Percentiles rank a stretch among this genome's conserved stretches.
These are phyloP conservation scores for Adelognathus sp. DNA, from an alignment of 2,888 invertebrate genomes.

Conservation along the genomic window DNA sequence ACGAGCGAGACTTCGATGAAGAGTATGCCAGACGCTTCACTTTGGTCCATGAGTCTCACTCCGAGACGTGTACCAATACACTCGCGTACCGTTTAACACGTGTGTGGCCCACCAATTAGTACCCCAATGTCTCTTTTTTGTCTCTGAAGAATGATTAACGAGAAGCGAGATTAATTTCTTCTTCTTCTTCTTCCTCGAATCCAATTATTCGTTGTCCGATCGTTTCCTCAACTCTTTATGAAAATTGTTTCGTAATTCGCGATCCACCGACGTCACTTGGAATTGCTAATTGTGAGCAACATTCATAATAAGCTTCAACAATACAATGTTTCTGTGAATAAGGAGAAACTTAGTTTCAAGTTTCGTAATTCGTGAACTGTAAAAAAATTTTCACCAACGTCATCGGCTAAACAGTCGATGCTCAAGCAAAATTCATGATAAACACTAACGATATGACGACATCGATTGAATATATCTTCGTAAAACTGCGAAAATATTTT, in stretches of 20 bases:
- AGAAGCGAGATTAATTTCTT: background rate
- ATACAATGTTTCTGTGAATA: background rate
- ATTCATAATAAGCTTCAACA: no score
- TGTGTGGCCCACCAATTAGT: conserved; percentile 1
- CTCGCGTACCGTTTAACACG: background rate
- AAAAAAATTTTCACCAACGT: no score
- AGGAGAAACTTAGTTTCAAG: background rate
- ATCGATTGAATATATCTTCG: background rate
- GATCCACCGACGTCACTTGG: background rate
- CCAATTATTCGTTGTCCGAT: background rate
- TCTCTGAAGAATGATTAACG: background rate
- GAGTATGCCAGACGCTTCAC: background rate
- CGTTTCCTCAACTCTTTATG: background rate
- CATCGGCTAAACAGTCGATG: no score
- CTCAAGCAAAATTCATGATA: background rate
- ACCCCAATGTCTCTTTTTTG: background rate
- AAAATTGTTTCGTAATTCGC: background rate
- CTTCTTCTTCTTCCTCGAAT: background rate
- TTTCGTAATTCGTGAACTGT: no score
- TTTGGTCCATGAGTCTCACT: background rate
- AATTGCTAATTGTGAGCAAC: no score
- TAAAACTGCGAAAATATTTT: background rate
- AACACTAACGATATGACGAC: background rate
- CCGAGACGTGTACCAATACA: background rate
- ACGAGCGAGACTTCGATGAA: background rate